Evolutionary conservation across 2,113 vertebrate species (phyloP), one percentile per base, ranked within the genome.

Genomic region (Pseudorectes ferrugineus): DNA sequence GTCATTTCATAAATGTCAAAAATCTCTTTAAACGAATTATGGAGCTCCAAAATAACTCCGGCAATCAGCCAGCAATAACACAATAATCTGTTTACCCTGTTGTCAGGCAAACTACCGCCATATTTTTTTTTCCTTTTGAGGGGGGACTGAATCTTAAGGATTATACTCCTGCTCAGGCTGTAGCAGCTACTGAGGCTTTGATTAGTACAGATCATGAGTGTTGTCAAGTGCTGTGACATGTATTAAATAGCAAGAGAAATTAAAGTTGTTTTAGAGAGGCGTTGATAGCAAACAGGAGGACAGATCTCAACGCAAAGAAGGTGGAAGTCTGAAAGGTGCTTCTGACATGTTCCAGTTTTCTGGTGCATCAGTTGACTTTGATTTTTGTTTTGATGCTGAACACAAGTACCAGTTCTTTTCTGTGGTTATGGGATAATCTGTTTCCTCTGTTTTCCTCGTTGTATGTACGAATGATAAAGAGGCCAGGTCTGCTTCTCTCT

Each of bases 1-100:
- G 98, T 98, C 95, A 98, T 98, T 98, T 98, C 97, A 98, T 98
- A 98, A 99, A 99, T 99, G 99, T 99, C 98, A 99, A 98, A 99
- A 99, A 99, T 98, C 98, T 98, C 98, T 99, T 99, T 98, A 99
- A 99, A 98, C 98, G 98, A 99, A 99, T 99, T 98, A 98, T 98
- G 97, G 98, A 98, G 98, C 97, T 98, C 98, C 98, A 97, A 98
- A 98, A 98, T 98, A 98, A 98, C 98, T 98, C 96, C 97, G 92
- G 98, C 96, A 98, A 98, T 98, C 98, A 98, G 97, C 97, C 97
- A 92, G 97, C 98, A 98, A 98, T 98, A 98, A 98, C 96, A 98
- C 97, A 98, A 98, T 97, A 97, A 98, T 98, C 97, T 98, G 98
- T 98, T 98, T 98, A 98, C 98, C 90, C 97, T 96, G 95, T 98